Conservation (phyloP, 2,113 vertebrate species). For the Sebastes schlegelii region DNA sequence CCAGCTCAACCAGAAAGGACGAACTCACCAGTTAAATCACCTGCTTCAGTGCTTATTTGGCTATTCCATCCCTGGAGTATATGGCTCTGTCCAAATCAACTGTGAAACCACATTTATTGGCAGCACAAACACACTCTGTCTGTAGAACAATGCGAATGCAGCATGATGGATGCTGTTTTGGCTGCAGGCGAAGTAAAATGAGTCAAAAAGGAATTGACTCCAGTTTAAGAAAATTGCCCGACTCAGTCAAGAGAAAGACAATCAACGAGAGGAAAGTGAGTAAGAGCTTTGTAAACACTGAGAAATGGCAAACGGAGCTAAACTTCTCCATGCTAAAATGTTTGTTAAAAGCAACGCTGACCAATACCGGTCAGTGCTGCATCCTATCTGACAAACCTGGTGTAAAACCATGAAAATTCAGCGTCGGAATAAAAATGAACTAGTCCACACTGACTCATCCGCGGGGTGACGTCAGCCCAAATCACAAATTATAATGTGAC, state of each 20-base stretch:
- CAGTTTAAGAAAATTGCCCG: background rate
- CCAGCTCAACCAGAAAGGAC: background rate
- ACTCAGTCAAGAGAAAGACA: conserved; percentile 14
- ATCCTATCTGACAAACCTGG: conserved; percentile 2
- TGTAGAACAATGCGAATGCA: background rate
- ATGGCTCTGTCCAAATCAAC: background rate
- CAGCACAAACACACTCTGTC: background rate
- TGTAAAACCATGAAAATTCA: conserved; percentile 35
- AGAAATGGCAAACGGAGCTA: background rate
- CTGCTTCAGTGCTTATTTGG: background rate
- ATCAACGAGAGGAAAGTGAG: conserved; percentile 15
- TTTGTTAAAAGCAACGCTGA: conserved; percentile 12
- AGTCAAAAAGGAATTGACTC: conserved; percentile 28
- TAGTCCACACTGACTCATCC: conserved; percentile 36
- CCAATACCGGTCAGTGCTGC: background rate
- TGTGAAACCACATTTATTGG: background rate
- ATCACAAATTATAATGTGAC: conserved; percentile 22
- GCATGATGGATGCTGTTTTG: conserved; percentile 6
- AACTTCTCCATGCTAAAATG: background rate
- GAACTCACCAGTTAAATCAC: background rate
- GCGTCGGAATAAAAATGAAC: conserved; percentile 31
- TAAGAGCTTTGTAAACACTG: background rate
- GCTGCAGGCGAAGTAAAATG: background rate
- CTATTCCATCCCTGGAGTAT: background rate
- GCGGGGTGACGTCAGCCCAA: conserved; percentile 4